Evolutionary conservation across 92 coral and sea anemone genomes (phyloP).

Genomic region (Epizoanthus stellaris): DNA sequence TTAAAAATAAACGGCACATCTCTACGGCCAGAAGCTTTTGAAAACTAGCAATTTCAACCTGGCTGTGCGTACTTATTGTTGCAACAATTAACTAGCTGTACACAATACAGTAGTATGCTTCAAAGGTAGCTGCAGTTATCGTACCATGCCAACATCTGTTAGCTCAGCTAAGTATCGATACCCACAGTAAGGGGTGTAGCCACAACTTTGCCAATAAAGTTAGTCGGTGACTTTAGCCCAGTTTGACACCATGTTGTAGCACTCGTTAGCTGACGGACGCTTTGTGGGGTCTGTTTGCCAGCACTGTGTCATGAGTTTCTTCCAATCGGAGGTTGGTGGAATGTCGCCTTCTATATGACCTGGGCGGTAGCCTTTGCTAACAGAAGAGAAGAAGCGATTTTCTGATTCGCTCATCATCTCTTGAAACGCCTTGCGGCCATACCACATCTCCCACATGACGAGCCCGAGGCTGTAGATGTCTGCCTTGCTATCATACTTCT

Average conservation of each 20-base stretch:
- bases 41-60: too few species aligned
- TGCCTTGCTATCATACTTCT: conserved; percentile 26
- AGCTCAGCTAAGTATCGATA: too few species aligned
- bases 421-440: conserved; percentile 30
- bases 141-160: too few species aligned
- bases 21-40: too few species aligned
- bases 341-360: neutral
- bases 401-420: neutral
- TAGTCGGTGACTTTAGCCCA: neutral
- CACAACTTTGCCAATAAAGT: too few species aligned
- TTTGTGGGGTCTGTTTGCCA: conserved; percentile 8
- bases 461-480: neutral
- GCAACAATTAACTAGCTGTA: too few species aligned
- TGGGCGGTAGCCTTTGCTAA: conserved; percentile 21
- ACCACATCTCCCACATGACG: neutral
- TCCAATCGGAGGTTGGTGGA: neutral
- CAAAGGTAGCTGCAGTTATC: too few species aligned
- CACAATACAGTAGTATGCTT: too few species aligned
- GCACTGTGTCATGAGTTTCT: conserved; percentile 10
- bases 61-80: too few species aligned
- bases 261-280: neutral
- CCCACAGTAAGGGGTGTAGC: too few species aligned
- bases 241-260: neutral
- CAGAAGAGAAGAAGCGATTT: neutral
- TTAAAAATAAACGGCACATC: too few species aligned